Conservation (phyloP, 2,113 vertebrate species). For the Paramormyrops kingsleyae region DNA sequence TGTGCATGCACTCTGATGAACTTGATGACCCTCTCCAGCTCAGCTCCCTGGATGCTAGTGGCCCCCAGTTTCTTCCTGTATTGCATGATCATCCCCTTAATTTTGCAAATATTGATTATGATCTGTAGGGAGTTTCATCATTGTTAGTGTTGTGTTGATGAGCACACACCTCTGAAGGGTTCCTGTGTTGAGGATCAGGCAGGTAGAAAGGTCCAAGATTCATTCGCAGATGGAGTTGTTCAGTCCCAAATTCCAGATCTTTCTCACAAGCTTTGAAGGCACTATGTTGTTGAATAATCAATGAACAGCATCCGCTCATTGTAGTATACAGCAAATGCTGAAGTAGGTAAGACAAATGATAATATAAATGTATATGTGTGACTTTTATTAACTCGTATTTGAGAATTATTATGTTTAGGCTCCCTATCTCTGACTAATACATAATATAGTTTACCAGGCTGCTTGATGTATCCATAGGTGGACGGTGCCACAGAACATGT, state of each 20-base stretch:
- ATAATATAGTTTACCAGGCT: not conserved
- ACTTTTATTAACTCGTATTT: not conserved
- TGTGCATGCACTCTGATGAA: not conserved
- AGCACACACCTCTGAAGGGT: not conserved
- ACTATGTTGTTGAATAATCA: not conserved
- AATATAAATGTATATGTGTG: not conserved
- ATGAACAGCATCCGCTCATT: not conserved
- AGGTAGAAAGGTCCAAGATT: not conserved
- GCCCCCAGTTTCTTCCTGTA: not conserved
- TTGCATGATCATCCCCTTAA: not conserved
- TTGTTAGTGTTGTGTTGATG: not conserved
- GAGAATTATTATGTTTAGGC: not conserved
- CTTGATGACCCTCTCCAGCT: not conserved
- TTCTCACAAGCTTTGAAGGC: not conserved
- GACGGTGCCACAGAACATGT: constrained; percentile 86
- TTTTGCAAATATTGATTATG: not conserved
- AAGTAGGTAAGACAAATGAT: not conserved
- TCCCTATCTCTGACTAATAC: not conserved
- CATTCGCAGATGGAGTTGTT: not conserved
- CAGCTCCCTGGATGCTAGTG: not conserved
- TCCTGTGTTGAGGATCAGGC: not conserved
- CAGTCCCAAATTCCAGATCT: not conserved
- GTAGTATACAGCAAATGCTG: not conserved
- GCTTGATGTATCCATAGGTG: constrained; percentile 60
- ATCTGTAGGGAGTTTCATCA: not conserved